Base-by-base conservation (phyloP, 1,140 invertebrate genomes). In the Camponotus floridanus region DNA sequence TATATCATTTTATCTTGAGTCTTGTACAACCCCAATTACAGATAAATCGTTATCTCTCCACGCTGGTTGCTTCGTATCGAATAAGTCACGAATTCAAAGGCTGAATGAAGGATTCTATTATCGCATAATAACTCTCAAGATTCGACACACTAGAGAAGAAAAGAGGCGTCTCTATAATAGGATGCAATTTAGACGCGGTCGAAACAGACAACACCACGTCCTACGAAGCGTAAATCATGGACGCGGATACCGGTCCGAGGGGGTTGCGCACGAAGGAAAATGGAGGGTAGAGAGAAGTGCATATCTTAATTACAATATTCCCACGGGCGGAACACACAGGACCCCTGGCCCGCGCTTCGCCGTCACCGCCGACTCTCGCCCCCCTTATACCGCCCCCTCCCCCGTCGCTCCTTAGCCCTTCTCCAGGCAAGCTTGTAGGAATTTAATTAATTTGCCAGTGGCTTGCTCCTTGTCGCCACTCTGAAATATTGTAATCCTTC, bases 241-340 rank as follows among this genome's bases (percentile, higher is more conserved):
- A 59, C 61, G 76, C 59, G 57, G 67, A n/a, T 21, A n/a, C 55
- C 59, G 31, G 68, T 67, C 18, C 65, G 57, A 15, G 48, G 70
- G n/a, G 62, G 51, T 62, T 61, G 70, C 45, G 18, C 55, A 9
- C 45, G 26, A 80, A 88, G 90, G 85, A 91, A 89, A 92, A 87
- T 74, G 83, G 87, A 86, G 85, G 89, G 65, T 85, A 81, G 48
- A 51, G 48, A 51, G 90, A 86, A 93, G 92, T 92, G 91, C 92
- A 93, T 92, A 93, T 93, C 92, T 93, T 93, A 93, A 93, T 93
- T 93, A 92, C 92, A 92, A 92, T 92, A 93, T 92, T 92, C 92
- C 91, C 91, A 92, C 91, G 91, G 86, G 91, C 80, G 91, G 91
- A 89, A 89, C 90, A 91, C 84, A 83, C 33, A 51, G 86, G 87